phyloP scores from a whole-genome alignment of 30 jellyfish, hydroid and myxozoan genomes.

The Haliclystus octoradiatus region DNA sequence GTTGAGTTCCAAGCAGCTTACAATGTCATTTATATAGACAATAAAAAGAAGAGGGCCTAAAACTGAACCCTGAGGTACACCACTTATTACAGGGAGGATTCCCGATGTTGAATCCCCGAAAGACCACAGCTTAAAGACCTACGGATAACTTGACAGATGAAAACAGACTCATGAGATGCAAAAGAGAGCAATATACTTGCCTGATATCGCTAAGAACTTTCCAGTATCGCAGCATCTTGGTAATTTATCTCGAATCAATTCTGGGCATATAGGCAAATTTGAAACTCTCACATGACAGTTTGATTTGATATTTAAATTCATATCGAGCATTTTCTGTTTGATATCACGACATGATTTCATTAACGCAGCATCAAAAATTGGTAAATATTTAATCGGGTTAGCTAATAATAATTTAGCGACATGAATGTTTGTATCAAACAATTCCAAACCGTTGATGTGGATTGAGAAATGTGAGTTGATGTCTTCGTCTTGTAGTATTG shows the following conservation, averaged over 20 bases:
- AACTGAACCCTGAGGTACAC: too few relatives aligned
- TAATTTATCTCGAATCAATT: conserved; percentile 53
- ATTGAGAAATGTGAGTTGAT: conserved; percentile 49
- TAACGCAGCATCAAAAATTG: conserved; percentile 63
- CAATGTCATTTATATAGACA: too few relatives aligned
- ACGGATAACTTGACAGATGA: not conserved
- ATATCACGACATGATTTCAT: conserved; percentile 1
- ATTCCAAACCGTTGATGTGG: conserved; percentile 66
- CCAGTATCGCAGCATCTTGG: conserved; percentile 87
- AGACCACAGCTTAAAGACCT: not conserved
- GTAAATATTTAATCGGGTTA: conserved; percentile 43
- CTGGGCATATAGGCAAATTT: conserved; percentile 92
- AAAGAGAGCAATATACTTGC: too few relatives aligned
- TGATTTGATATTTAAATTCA: conserved; percentile 12
- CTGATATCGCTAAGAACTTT: conserved; percentile 68
- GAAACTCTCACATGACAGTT: conserved; percentile 65
- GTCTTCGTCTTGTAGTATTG: conserved; percentile 24
- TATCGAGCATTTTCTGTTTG: not conserved
- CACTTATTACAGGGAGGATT: too few relatives aligned
- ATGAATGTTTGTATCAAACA: conserved; percentile 67
- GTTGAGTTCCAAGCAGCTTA: too few relatives aligned
- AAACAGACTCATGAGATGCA: too few relatives aligned
- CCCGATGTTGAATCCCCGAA: too few relatives aligned
- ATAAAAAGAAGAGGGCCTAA: too few relatives aligned
- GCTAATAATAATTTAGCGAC: conserved; percentile 43